phyloP scores from a whole-genome alignment of 2,888 invertebrate species.

The Acleris literana region DNA sequence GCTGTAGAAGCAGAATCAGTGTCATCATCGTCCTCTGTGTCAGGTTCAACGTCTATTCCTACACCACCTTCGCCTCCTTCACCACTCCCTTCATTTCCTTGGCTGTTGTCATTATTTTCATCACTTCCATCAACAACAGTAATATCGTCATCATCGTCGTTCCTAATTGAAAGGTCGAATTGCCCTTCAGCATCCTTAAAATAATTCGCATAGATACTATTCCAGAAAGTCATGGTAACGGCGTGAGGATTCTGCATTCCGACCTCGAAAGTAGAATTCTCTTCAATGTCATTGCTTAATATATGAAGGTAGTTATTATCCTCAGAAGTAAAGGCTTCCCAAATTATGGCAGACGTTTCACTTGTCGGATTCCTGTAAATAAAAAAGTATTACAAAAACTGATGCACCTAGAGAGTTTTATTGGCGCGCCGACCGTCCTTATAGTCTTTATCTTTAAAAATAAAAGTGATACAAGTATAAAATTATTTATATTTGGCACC shows the following conservation, averaged over 20 bases:
- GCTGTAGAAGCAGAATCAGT: slow-evolving; percentile 60
- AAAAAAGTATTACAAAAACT: slow-evolving; percentile 18
- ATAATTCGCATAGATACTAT: slow-evolving; percentile 58
- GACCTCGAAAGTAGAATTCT: slow-evolving; percentile 51
- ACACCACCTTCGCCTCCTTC: slow-evolving; percentile 37
- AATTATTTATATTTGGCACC: too few relatives aligned
- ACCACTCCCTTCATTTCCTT: slow-evolving; percentile 6
- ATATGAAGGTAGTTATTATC: slow-evolving; percentile 53
- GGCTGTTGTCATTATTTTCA: slow-evolving; percentile 37
- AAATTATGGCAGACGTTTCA: slow-evolving; percentile 52
- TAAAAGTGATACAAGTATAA: too few relatives aligned
- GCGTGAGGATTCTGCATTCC: slow-evolving; percentile 56
- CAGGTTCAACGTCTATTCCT: neutral
- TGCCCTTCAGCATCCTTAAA: slow-evolving; percentile 65
- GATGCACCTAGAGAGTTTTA: too few relatives aligned
- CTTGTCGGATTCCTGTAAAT: slow-evolving; percentile 63
- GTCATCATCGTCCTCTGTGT: too few relatives aligned
- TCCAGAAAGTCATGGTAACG: slow-evolving; percentile 60
- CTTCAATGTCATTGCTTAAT: slow-evolving; percentile 51
- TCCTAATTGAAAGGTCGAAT: slow-evolving; percentile 53
- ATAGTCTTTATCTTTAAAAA: too few relatives aligned
- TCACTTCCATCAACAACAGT: slow-evolving; percentile 18
- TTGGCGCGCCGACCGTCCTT: too few relatives aligned
- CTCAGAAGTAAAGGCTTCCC: slow-evolving; percentile 57
- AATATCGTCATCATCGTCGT: slow-evolving; percentile 47